Evolutionary conservation across 2,888 invertebrate genomes (phyloP).

Genomic region (Eristalis arbustorum): DNA sequence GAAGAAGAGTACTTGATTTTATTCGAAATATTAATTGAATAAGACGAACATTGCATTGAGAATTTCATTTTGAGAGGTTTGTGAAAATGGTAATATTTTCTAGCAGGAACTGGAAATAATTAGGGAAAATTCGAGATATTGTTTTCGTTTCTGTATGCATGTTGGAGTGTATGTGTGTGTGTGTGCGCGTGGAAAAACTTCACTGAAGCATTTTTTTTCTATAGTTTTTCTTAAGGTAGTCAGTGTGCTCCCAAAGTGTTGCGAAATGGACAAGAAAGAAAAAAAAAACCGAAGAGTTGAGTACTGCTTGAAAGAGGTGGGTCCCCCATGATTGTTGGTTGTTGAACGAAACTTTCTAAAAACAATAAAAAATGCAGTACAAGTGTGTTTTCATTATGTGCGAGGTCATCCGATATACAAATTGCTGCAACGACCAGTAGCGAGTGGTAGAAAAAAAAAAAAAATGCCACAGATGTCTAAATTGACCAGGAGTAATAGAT

Average conservation of each 20-base stretch:
- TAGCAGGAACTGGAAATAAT: neutral
- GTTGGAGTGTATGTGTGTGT: constrained; percentile 1
- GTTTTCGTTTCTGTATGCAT: constrained; percentile 1
- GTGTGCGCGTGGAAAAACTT: constrained; percentile 23
- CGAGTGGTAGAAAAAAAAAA: too few relatives aligned
- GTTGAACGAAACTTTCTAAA: constrained; percentile 56
- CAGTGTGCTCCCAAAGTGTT: constrained; percentile 2
- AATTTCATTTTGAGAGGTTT: neutral
- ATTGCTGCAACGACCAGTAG: neutral
- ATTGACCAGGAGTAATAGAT: neutral
- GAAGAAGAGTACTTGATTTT: neutral
- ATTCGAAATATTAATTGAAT: neutral
- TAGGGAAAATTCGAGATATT: constrained; percentile 25
- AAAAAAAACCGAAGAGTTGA: constrained; percentile 1
- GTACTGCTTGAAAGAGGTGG: constrained; percentile 3
- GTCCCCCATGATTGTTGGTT: neutral
- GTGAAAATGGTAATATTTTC: neutral
- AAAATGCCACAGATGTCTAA: constrained; percentile 14
- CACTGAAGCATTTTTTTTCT: constrained; percentile 19
- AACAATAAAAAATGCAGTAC: constrained; percentile 13
- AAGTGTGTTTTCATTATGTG: neutral
- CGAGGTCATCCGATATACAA: neutral
- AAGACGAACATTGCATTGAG: neutral
- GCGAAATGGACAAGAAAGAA: constrained; percentile 24
- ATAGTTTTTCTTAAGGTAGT: neutral